Percentiles rank a stretch among this genome's conserved stretches.
Conservation (phyloP, 1,140 invertebrate genomes). For the Calephelis nemesis region DNA sequence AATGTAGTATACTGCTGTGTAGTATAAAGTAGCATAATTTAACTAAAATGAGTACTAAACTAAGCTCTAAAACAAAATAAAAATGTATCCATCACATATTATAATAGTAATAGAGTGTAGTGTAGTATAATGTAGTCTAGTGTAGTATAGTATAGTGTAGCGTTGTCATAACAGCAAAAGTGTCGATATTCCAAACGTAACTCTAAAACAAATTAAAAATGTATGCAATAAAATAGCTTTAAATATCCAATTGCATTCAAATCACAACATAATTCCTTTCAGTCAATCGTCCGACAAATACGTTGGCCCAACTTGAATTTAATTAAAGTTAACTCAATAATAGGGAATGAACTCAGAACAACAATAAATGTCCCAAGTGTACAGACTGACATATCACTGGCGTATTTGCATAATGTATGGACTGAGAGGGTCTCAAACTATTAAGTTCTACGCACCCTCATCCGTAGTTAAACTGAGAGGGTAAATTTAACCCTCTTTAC, state of each 20-base stretch:
- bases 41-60: no score
- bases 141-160: no score
- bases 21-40: no score
- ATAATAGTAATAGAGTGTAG: no score
- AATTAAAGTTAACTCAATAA: slow-evolving; percentile 78
- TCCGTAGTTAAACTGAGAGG: slow-evolving; percentile 61
- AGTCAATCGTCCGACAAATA: slow-evolving; percentile 71
- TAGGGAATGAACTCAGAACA: slow-evolving; percentile 68
- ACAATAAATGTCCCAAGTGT: slow-evolving; percentile 75
- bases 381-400: slow-evolving; percentile 71
- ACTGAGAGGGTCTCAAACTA: slow-evolving; percentile 64
- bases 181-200: background rate
- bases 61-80: no score
- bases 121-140: no score
- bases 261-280: slow-evolving; percentile 63
- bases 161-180: background rate
- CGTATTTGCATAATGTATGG: slow-evolving; percentile 77
- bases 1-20: no score
- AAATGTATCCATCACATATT: no score
- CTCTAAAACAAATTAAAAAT: background rate
- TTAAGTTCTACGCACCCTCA: slow-evolving; percentile 65
- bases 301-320: slow-evolving; percentile 47
- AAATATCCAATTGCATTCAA: slow-evolving; percentile 28
- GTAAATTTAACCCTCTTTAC: slow-evolving; percentile 53
- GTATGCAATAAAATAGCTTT: background rate